Evolutionary conservation across 2,888 invertebrate genomes (phyloP), one percentile per base, ranked within the genome.

Genomic region (Neoscelio sp.): DNA sequence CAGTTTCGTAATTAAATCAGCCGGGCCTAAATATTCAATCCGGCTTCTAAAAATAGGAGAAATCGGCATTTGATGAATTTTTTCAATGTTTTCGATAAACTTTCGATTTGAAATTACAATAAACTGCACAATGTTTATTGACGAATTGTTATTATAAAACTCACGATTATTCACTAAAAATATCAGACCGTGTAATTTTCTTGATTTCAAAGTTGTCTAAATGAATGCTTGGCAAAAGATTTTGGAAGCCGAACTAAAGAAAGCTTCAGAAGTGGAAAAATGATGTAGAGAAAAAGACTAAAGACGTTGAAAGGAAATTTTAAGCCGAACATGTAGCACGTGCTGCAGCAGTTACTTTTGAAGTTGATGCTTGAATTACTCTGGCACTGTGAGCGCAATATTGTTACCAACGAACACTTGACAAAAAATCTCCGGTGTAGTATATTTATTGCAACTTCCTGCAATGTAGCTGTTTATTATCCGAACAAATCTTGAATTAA

Each of bases 311-410:
- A 60, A 67, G 62, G 60, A 62, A 75, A 75, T 75, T 74, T 67
- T 75, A 75, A 60, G 35, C 52, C 44, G 60, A 60, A 78, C 78
- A 62, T 78, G 85, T 81, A 84, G 82, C 85, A 85, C 85, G 85
- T 86, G 85, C 82, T 80, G 78, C 81, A 81, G 81, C 82, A 83
- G 84, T 86, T 85, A 85, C 82, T 85, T 85, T 85, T 85, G 84
- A 84, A 84, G 83, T 84, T 85, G 86, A 85, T 85, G 84, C 82
- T 75, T 68, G 75, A 75, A 75, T 75, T 75, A 75, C 75, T 67
- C 62, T 13, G 44, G 44, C 33, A 12, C 52, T 44, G 58, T 67
- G 44, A 15, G 54, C 44, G 75, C 75, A 65, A 75, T 68, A 67
- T 68, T 68, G 75, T 75, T 68, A 54, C 54, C 60, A 46, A 30